Base-by-base conservation (phyloP, 2,113 vertebrate genomes). In the Chinchilla lanigera region DNA sequence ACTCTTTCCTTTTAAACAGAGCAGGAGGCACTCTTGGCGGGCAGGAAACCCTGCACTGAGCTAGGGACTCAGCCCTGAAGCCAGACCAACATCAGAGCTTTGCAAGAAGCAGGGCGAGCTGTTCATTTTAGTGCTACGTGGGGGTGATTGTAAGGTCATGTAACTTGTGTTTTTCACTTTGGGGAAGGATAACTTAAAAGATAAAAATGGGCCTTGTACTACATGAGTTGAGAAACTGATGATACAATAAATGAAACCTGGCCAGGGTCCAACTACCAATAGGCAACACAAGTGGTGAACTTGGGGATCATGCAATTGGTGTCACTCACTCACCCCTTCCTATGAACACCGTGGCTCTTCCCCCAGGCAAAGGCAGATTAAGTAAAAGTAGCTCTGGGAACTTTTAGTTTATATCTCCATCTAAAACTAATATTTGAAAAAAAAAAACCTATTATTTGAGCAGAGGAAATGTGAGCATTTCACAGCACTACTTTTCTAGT, bases 101-200 rank as follows among this genome's bases (percentile, higher is more conserved):
- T 9, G 22, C 3, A 3, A 26, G 20, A 73, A 73, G 44, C 26
- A 30, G 26, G 28, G 20, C 3, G 3, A 41, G 69, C n/a, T 17
- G 38, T 86, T 50, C 47, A 38, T 22, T 35, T n/a, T 50, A 33
- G 38, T 58, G 35, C 41, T 38, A 35, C 26, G 41, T 63, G 35
- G 38, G 47, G 47, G 47, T 9, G 9, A 50, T 24, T 28, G 14
- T 30, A 4, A 80, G 47, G 9, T 20, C 75, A 8, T 6, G 12
- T 13, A 78, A 54, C 47, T 52, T 11, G 50, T 7, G 50, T 50
- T 61, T 58, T 88, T 88, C 54, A 80, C 1, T 20, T 88, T 56
- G 41, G 16, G 44, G 24, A 95, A 92, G 86, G 96, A 89, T 95
- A 91, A 96, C 38, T 96, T 93, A 67, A 58, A 84, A 91, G 61